phyloP scores from a whole-genome alignment of 2,113 vertebrate species.

The Ondatra zibethicus region DNA sequence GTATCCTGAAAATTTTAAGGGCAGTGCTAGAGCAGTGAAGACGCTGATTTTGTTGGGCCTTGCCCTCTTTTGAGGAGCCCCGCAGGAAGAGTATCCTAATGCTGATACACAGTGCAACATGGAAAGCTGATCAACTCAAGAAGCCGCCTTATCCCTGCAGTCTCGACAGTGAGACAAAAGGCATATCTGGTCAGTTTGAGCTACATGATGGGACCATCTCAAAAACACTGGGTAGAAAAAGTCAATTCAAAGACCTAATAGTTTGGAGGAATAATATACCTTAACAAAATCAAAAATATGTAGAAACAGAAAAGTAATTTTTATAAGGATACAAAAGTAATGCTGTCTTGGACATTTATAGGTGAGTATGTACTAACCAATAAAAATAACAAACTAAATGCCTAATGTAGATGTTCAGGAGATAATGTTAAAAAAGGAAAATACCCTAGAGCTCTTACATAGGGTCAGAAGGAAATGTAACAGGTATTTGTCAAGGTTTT shows the following conservation, averaged over 20 bases:
- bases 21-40: not conserved
- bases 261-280: not conserved
- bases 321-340: not conserved
- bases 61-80: not conserved
- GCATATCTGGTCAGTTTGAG: not conserved
- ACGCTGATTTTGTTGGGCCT: not conserved
- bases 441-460: not conserved
- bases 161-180: not conserved
- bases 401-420: not conserved
- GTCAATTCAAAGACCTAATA: not conserved
- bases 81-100: not conserved
- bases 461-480: not conserved
- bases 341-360: not conserved
- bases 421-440: not conserved
- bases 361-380: not conserved
- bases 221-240: conserved; percentile 11
- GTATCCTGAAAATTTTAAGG: not conserved
- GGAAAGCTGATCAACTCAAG: not conserved
- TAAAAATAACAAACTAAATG: not conserved
- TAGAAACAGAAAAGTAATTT: conserved; percentile 13
- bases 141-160: not conserved
- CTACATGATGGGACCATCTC: not conserved
- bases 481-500: not conserved
- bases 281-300: not conserved
- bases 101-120: not conserved